Evolutionary conservation across 1,140 invertebrate genomes (phyloP), one percentile per base, ranked within the genome.

Genomic region (Teleopsis dalmanni): DNA sequence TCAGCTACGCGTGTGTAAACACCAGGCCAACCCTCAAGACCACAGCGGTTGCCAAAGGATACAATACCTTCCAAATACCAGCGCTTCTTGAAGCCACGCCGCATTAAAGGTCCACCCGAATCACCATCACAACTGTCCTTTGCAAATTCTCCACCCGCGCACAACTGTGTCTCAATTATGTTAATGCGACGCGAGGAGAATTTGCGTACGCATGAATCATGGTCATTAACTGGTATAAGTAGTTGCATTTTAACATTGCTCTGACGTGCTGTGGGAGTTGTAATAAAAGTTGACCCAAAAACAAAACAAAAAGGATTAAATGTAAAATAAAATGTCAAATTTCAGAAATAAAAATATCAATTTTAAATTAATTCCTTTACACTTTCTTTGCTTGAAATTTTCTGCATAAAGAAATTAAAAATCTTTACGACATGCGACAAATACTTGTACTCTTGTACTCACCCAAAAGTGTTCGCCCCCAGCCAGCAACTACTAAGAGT

Each of bases 31-130:
- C 78, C 80, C 14, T 68, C 59, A 25, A 80, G 77, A 0, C 84
- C 87, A 52, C 87, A 91, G 0, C 78, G 77, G 0, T 79, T 77
- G 6, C 90, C 90, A 67, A 87, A 87, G 0, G 84, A 88, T 0
- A 87, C 84, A 1, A 89, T 67, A 2, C 85, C 87, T 5, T 77
- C 66, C 0, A 63, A 62, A 57, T 59, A 77, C 75, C 77, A 67
- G 38, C 54, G 56, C 11, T 48, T 31, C n/a, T 42, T 33, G 10
- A 25, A 33, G 0, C 16, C 54, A 33, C 52, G 76, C 25, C 91
- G 62, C 82, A 85, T 84, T 3, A 90, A 62, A 0, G 86, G 84
- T 8, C 86, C 86, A 7, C 87, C 87, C 2, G 85, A 87, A 54
- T 90, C 87, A 74, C 83, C 85, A 58, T 76, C 73, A 47, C 84